Conservation (phyloP, 2,113 vertebrate genomes). For the Trochalopteron elliotii region DNA sequence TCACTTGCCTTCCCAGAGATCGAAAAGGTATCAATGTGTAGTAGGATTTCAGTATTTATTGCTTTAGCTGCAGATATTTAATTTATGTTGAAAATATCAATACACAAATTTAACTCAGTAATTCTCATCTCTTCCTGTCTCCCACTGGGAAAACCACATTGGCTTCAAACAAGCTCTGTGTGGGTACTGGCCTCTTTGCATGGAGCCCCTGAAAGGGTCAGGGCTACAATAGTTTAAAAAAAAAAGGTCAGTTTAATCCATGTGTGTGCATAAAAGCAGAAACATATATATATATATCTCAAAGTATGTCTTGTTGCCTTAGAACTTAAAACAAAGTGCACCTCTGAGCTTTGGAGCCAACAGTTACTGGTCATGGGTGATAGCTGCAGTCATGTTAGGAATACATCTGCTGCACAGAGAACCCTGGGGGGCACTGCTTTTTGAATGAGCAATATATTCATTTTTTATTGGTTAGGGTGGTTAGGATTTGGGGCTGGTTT, state of each 20-base stretch:
- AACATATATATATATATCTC: neutral
- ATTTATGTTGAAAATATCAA: constrained; percentile 42
- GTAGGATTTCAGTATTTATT: constrained; percentile 50
- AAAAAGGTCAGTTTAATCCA: neutral
- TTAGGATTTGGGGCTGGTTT: neutral
- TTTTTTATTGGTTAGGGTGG: neutral
- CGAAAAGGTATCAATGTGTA: neutral
- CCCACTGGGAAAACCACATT: constrained; percentile 13
- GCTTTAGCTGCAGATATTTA: constrained; percentile 42
- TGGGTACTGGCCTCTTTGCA: neutral
- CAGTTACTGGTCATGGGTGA: neutral
- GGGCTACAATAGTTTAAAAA: neutral
- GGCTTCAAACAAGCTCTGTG: constrained; percentile 30
- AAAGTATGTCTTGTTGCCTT: neutral
- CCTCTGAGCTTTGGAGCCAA: neutral
- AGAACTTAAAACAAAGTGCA: neutral
- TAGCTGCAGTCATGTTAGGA: neutral
- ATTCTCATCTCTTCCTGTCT: constrained; percentile 43
- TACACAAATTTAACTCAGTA: constrained; percentile 32
- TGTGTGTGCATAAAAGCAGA: neutral
- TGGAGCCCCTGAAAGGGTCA: neutral
- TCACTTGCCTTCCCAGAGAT: constrained; percentile 19
- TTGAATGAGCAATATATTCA: neutral
- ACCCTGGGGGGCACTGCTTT: neutral
- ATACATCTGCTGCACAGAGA: neutral